Base-by-base conservation (phyloP, 2,888 invertebrate species). In the Lycophotia porphyrea region DNA sequence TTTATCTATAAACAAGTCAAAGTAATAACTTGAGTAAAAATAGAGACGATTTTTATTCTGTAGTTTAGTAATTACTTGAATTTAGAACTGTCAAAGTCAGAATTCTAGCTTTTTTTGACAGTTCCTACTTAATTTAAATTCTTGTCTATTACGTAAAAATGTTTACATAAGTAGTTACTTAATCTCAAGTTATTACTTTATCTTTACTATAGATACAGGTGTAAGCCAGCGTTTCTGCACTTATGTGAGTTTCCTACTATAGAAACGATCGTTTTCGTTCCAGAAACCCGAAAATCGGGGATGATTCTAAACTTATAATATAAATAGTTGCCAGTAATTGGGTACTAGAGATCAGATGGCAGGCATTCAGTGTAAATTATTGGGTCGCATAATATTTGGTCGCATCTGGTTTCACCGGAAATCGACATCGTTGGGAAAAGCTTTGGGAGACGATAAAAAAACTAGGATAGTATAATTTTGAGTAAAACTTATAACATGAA, bases 261-360 rank as follows among this genome's bases (percentile, higher is more conserved):
- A 21, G 4, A 31, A 66, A 66, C 5, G 24, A 47, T 44, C 4
- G 27, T 4, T n/a, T 7, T 36, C 21, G 0, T 15, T 21, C 11
- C 24, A 15, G 9, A 27, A 11, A 9, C 61, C 15, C 7, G 5
- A 31, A 39, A 63, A 11, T 61, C 24, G 1, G 18, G 15, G 9
- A 61, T 21, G 3, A 42, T 69, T 69, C 63, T 5, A 24, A 31
- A 31, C 18, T 15, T 61, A 31, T 61, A 47, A 67, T 71, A 67
- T 36, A 5, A 27, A 27, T 42, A 63, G 64, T 70, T 67, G 4
- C 42, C 34, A 21, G 44, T 71, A 47, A 71, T 66, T 34, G 67
- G 67, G 44, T 71, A 67, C n/a, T 47, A 21, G 44, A 67, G 44
- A 66, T 71, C 71, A 71, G 44, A 67, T 67, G 68, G 67, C 44